Base-by-base conservation (phyloP, 2,888 invertebrate genomes). In the Lepidonotus clava region DNA sequence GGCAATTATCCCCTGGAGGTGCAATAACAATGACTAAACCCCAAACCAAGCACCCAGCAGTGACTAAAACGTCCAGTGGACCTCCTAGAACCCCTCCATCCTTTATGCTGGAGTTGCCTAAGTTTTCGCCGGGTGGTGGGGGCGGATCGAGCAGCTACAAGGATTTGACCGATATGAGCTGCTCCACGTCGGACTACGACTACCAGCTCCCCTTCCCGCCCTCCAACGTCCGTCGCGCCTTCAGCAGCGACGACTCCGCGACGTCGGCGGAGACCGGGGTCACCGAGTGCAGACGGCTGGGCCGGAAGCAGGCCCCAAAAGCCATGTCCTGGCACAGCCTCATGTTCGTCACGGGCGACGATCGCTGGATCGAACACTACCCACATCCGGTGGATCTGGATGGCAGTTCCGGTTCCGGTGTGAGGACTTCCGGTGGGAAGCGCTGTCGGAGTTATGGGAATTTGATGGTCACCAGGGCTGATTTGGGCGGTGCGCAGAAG, bases 241-340 rank as follows among this genome's bases (percentile, higher is more conserved):
- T 76, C 41, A 36, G 66, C n/a, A 85, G 85, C 40, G 85, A 71
- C 34, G 76, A 36, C 18, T 86, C 86, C 18, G 40, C 61, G 34
- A 86, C 86, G 0, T 53, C 86, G 0, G 66, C 83, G 6, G 51
- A 51, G 11, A 14, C 32, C 5, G 46, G 80, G 5, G 80, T 80
- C 24, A n/a, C 41, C 2, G 80, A 28, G 46, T 46, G 28, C 32
- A 6, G 14, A 4, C 80, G 41, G 0, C 46, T 46, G 6, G 32
- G 24, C 0, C 80, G 34, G 28, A 1, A 32, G 28, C 41, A 28
- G 1, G 46, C 80, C 18, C 51, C 51, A 1, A 80, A 80, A n/a
- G 80, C 80, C 1, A 18, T 80, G 32, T 80, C 80, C 0, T 80
- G 80, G 80, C 80, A 80, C 32, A 80, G 80, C 32, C 51, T 80